These are phyloP conservation scores for Crotalus adamanteus DNA, from an alignment of 2,797 vertebrate species.

Conservation along the genomic window DNA sequence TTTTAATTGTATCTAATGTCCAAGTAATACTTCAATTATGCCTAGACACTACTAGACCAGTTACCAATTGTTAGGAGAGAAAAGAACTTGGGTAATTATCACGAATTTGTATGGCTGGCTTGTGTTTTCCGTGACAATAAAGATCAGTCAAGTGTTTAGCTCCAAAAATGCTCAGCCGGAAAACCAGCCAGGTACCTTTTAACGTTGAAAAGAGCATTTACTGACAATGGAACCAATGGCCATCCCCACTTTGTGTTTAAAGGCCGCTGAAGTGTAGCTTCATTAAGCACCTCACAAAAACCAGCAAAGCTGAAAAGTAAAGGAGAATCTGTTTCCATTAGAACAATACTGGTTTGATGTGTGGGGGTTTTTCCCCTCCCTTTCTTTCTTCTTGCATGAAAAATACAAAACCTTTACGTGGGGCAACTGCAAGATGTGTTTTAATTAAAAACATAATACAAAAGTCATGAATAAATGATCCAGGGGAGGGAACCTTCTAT, in stretches of 20 bases:
- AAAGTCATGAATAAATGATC: not conserved
- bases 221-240: constrained; percentile 28
- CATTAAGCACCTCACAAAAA: constrained; percentile 47
- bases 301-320: constrained; percentile 38
- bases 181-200: not conserved
- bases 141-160: not conserved
- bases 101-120: not conserved
- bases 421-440: constrained; percentile 6
- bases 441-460: constrained; percentile 52
- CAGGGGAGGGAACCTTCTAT: not conserved
- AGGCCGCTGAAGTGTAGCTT: constrained; percentile 25
- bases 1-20: not conserved
- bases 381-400: constrained; percentile 16
- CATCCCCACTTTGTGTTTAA: constrained; percentile 35
- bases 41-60: not conserved
- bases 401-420: constrained; percentile 16
- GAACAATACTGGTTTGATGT: constrained; percentile 6
- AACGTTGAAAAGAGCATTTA: not conserved
- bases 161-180: not conserved
- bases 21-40: not conserved
- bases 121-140: not conserved
- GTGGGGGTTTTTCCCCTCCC: not conserved
- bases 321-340: constrained; percentile 34
- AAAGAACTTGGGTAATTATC: not conserved
- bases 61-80: not conserved